Evolutionary conservation across 2,113 vertebrate genomes (phyloP), one percentile per base, ranked within the genome.

Genomic region (Podarcis muralis): DNA sequence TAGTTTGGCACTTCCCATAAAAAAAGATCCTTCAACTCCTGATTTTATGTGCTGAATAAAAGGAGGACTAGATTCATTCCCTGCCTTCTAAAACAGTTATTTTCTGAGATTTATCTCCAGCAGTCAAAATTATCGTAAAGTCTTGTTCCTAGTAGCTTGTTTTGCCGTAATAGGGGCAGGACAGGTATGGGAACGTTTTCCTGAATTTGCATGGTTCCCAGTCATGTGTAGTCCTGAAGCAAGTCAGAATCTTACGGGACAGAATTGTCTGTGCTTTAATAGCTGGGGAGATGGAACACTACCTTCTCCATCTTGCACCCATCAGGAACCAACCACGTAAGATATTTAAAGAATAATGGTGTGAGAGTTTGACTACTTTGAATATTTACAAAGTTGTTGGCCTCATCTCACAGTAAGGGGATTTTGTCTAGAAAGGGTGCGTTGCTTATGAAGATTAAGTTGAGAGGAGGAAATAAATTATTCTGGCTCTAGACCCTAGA

Each of bases 371-470:
- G 57, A 30, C 20, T 62, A 77, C 89, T 86, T 91, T 83, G 76
- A 91, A 77, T 89, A 88, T 81, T 87, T 88, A 74, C 43, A 68
- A 83, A 92, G 88, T 32, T 90, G 74, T 6, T 53, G 78, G 59
- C 86, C 68, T 92, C 91, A 79, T 85, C 80, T 6, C 66, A 35
- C 76, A 88, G 40, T 87, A 78, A 93, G 68, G 22, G 69, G 87
- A 78, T 85, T 53, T 69, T 87, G 9, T 53, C 22, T 87, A 40
- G 40, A 32, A 43, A n/a, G 35, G 27, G 23, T 69, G 20, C 3
- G 2, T 30, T 83, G 25, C 23, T 20, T 40, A 15, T 30, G 13
- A 35, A 18, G 37, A 69, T 69, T 25, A 16, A n/a, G 25, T 25
- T 84, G n/a, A 84, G 43, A 32, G 30, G 12, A 68, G 35, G 13